Percentiles rank a stretch among this genome's conserved stretches.
Conservation (phyloP, 2,888 invertebrate species). For the Halocaridina rubra region DNA sequence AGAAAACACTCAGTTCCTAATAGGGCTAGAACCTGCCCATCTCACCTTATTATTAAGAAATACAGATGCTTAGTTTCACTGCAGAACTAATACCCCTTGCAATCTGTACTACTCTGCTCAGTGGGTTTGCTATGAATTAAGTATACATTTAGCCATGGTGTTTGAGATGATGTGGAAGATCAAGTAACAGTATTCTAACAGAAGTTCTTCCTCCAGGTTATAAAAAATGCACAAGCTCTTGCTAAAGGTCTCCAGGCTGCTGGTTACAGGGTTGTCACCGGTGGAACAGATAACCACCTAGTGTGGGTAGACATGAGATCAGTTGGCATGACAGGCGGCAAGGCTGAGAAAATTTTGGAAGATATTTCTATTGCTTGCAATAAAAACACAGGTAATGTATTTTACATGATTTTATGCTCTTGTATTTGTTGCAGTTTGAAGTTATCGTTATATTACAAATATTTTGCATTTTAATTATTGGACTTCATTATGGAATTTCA, state of each 20-base stretch:
- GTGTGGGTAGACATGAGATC: slow-evolving; percentile 86
- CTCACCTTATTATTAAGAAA: not conserved
- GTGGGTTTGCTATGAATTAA: too few species aligned
- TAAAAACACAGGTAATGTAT: slow-evolving; percentile 86
- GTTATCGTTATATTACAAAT: too few species aligned
- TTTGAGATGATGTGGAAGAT: too few species aligned
- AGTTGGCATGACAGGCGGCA: slow-evolving; percentile 82
- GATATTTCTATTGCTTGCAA: slow-evolving; percentile 93
- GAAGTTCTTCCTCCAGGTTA: slow-evolving; percentile 36
- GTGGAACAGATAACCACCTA: slow-evolving; percentile 95
- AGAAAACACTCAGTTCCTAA: too few species aligned
- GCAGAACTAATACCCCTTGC: not conserved
- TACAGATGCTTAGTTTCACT: not conserved
- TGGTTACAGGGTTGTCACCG: slow-evolving; percentile 85
- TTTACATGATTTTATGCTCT: too few species aligned
- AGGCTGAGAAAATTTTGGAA: slow-evolving; percentile 90
- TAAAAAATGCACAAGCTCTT: slow-evolving; percentile 83
- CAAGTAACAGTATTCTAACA: not conserved
- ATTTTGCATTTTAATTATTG: too few species aligned
- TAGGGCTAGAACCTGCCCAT: too few species aligned
- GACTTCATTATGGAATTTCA: too few species aligned
- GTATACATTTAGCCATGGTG: too few species aligned
- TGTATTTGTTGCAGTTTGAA: too few species aligned
- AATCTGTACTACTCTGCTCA: too few species aligned
- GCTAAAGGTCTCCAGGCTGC: slow-evolving; percentile 76